Conservation (phyloP, 1,140 invertebrate species). For the Bacillus rossius region DNA sequence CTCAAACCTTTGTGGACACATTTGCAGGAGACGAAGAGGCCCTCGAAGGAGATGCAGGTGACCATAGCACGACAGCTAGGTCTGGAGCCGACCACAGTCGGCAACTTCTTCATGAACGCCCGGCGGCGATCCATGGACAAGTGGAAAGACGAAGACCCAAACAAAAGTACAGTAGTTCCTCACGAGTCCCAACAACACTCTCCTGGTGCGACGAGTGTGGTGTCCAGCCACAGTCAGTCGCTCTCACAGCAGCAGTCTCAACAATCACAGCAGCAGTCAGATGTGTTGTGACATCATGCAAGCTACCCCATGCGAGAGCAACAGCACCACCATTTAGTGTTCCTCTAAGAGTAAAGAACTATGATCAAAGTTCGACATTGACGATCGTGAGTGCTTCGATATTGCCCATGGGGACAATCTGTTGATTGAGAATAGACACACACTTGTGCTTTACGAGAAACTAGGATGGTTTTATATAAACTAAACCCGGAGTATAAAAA, state of each 20-base stretch:
- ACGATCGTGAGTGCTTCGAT: no score
- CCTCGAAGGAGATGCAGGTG: constrained; percentile 99
- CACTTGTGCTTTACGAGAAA: no score
- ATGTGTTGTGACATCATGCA: constrained; percentile 22
- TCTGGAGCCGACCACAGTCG: constrained; percentile 96
- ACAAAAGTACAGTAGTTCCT: constrained; percentile 17
- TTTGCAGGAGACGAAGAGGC: constrained; percentile 96
- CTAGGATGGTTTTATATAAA: no score
- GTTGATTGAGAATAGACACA: no score
- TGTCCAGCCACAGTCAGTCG: constrained; percentile 2
- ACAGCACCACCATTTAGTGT: constrained; percentile 20
- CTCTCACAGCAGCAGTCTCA: constrained; percentile 7
- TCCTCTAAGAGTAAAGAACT: constrained; percentile 12
- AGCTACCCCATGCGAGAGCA: constrained; percentile 20
- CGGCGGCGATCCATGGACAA: constrained; percentile 96
- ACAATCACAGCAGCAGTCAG: constrained; percentile 11
- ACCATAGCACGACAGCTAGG: constrained; percentile 97
- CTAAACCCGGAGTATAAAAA: no score
- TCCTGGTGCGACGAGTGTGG: background rate
- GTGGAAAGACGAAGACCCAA: constrained; percentile 88
- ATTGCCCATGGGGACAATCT: no score
- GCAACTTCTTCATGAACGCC: constrained; percentile 99
- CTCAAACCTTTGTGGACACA: no score
- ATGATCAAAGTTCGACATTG: background rate
- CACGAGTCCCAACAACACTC: constrained; percentile 7